These are phyloP conservation scores for Ateles fusciceps DNA, from an alignment of 2,797 vertebrate genomes.

Conservation along the genomic window DNA sequence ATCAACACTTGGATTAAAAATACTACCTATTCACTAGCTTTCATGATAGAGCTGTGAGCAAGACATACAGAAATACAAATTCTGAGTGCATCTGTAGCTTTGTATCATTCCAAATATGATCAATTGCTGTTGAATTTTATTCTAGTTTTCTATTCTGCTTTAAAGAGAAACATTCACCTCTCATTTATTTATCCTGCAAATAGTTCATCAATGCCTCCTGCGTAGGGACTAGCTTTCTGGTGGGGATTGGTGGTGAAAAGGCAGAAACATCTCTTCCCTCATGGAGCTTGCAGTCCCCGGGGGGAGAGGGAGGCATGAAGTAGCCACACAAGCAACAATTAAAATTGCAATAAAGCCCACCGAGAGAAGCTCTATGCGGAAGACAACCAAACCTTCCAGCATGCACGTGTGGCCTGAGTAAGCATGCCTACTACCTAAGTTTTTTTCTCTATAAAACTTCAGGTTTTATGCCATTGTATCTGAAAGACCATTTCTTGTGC, in stretches of 20 bases:
- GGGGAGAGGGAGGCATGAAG: not conserved
- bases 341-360: accelerated
- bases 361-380: not conserved
- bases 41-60: not conserved
- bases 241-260: not conserved
- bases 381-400: not conserved
- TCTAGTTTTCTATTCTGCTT: not conserved
- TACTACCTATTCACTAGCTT: not conserved
- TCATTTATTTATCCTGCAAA: not conserved
- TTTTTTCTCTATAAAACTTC: not conserved
- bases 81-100: not conserved
- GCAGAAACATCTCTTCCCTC: not conserved
- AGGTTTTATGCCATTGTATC: not conserved
- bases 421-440: not conserved
- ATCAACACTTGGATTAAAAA: not conserved
- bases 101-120: not conserved
- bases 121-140: not conserved
- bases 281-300: not conserved
- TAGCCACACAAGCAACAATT: not conserved
- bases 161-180: not conserved
- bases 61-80: not conserved
- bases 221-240: not conserved
- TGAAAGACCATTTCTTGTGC: not conserved
- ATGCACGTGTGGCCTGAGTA: accelerated
- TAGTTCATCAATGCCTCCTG: not conserved